Conservation (phyloP, 1,140 invertebrate genomes). For the Oedothorax gibbosus region DNA sequence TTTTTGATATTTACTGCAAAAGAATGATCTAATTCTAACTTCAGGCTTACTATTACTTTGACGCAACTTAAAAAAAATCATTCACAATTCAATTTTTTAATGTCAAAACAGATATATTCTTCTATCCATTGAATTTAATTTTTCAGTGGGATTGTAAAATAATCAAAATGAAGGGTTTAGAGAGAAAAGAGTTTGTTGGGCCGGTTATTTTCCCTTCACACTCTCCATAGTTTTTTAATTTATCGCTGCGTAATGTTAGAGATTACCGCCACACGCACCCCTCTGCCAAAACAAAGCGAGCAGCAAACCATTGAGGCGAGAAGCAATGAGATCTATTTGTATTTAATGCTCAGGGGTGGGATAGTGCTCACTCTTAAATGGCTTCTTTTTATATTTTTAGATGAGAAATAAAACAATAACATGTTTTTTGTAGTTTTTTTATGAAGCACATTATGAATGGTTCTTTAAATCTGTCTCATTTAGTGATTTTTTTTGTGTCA, state of each 20-base stretch:
- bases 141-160: background rate
- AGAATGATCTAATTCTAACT: too few relatives aligned
- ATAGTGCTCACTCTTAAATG: constrained; percentile 24
- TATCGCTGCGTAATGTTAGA: constrained; percentile 48
- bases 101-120: too few relatives aligned
- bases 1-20: too few relatives aligned
- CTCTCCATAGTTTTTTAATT: constrained; percentile 48
- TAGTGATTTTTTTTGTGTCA: too few relatives aligned
- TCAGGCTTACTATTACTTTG: too few relatives aligned
- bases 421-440: too few relatives aligned
- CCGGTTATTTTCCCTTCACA: background rate
- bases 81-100: too few relatives aligned
- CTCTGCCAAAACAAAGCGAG: constrained; percentile 40
- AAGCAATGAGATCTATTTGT: constrained; percentile 59
- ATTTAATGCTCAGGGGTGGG: constrained; percentile 51
- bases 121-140: too few relatives aligned
- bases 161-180: constrained; percentile 32
- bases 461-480: too few relatives aligned
- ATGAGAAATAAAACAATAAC: too few relatives aligned
- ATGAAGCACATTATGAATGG: too few relatives aligned
- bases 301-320: constrained; percentile 52
- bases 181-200: background rate
- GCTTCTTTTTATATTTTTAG: constrained; percentile 7
- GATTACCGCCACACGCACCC: constrained; percentile 51
- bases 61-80: too few relatives aligned